These are phyloP conservation scores for Lytechinus pictus DNA, from an alignment of 35 echinoderm and acorn worm genomes.

Conservation along the genomic window DNA sequence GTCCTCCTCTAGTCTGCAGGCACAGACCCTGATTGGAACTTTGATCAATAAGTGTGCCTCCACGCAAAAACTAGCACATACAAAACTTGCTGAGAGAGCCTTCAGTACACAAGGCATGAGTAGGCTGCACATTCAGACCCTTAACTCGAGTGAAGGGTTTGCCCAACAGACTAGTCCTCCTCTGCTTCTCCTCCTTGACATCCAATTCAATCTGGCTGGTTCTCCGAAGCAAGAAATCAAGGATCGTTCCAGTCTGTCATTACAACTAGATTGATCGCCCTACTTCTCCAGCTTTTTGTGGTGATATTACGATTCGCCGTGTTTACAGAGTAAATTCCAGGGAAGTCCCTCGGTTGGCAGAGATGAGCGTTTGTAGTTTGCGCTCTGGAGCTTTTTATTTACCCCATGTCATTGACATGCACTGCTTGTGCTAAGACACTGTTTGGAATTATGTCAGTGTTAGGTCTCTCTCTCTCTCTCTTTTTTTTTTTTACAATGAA, in stretches of 20 bases:
- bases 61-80: too few relatives aligned
- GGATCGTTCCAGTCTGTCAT: slow-evolving; percentile 34
- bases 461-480: background rate
- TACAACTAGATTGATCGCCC: slow-evolving; percentile 37
- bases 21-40: too few relatives aligned
- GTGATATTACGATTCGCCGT: slow-evolving; percentile 17
- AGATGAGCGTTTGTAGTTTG: slow-evolving; percentile 14
- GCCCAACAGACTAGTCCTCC: too few relatives aligned
- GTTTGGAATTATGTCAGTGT: background rate
- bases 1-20: too few relatives aligned
- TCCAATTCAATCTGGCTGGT: background rate
- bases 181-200: background rate
- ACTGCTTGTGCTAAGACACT: background rate
- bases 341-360: background rate
- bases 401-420: slow-evolving; percentile 10
- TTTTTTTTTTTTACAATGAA: background rate
- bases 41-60: too few relatives aligned
- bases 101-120: too few relatives aligned
- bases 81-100: too few relatives aligned
- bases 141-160: too few relatives aligned
- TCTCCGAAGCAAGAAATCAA: background rate
- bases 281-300: slow-evolving; percentile 40
- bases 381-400: background rate
- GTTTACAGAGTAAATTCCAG: slow-evolving; percentile 45
- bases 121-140: too few relatives aligned